Base-by-base conservation (phyloP, 2,888 invertebrate species). In the Phanerotoma sp. region DNA sequence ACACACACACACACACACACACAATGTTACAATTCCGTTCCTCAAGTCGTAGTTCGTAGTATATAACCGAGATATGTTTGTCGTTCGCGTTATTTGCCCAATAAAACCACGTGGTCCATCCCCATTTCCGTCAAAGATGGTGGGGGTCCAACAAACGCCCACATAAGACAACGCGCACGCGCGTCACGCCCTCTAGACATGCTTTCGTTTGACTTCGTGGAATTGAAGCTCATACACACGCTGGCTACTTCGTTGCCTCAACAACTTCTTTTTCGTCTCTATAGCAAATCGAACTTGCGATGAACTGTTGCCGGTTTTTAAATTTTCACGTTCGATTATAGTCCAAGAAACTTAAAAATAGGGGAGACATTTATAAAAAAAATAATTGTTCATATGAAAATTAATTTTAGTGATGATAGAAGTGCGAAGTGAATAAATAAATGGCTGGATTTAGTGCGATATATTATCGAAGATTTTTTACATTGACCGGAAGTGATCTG, bases 51-150 rank as follows among this genome's bases (percentile, higher is more conserved):
- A 30, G 7, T 9, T 25, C 15, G 37, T 45, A 41, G 47, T 46
- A 48, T n/a, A n/a, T 56, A 47, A 51, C 56, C 46, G 51, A 45
- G 30, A 46, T 57, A 68, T 73, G 71, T 74, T 74, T 74, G 71
- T 72, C 72, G 72, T 72, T 68, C 67, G 66, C 69, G 70, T 73
- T 74, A 74, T 74, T 74, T 74, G 74, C 68, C 74, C 73, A 74
- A 74, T 73, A 74, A 73, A 73, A 72, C 70, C 73, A 74, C 73
- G 74, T 74, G 73, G 74, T 54, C 35, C 65, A 64, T 55, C 64
- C 64, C 65, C 62, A 55, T 56, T 51, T 47, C 41, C 35, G 49
- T 32, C 22, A 40, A 48, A 48, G 42, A 46, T 50, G 51, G 51
- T 45, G 56, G 51, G 56, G 22, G 28, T 38, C 25, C 38, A 15